Base-by-base conservation (phyloP, 23 tunicate species). In the Aplidium turbinatum region DNA sequence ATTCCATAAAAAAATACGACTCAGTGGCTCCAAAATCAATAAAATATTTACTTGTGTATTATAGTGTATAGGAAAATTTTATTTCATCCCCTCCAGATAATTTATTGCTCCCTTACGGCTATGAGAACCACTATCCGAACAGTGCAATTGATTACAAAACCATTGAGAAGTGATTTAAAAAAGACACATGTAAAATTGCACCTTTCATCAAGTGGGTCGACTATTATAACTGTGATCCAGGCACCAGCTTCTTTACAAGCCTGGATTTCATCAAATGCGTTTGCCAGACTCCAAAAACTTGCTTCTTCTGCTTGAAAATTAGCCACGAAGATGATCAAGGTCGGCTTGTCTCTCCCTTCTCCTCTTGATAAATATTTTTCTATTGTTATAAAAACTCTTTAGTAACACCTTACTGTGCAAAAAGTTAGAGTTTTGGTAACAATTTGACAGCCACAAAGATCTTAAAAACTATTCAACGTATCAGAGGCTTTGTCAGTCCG, bases 211-310 rank as follows among this genome's bases (percentile, higher is more conserved):
- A n/a, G n/a, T n/a, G n/a, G 13, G 50, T 89, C 88, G 0, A 82
- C 81, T 40, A 89, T 53, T 6, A 89, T 36, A 0, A 76, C 46
- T 5, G 71, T 48, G 4, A 89, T 24, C 68, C 80, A 77, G 3
- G 89, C 96, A 23, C 96, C 96, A 33, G 83, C 79, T 1, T 83
- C 60, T 63, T 89, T 89, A 30, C 87, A 76, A 0, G 75, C 74
- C 50, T 76, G 51, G 18, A 89, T 76, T 40, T 77, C 88, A n/a
- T 76, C 88, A 0, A 82, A 52, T 16, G 96, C 88, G 47, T 54
- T 75, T 51, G 66, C 63, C 4, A 82, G 75, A 2, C 68, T 64
- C 29, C 63, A 50, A 31, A 77, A 82, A 38, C 80, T 76, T 22
- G 75, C 28, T 29, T 55, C 70, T 5, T 79, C 68, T 23, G 88